Evolutionary conservation across 1,140 invertebrate genomes (phyloP), one percentile per base, ranked within the genome.

Genomic region (Drosophila asahinai): DNA sequence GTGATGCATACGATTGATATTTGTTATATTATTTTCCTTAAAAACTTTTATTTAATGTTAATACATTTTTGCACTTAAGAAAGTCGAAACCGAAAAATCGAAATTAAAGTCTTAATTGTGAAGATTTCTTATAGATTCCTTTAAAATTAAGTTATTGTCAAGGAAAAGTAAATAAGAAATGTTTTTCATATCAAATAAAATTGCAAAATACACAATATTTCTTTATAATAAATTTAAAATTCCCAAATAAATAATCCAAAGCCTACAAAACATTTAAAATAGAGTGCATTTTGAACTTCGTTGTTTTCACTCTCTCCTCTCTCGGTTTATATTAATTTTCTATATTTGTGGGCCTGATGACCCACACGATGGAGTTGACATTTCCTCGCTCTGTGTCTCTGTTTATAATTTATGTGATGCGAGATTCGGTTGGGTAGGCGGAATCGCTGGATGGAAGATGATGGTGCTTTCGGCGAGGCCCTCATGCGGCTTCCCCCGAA

Each of bases 321-420:
- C 19, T 22, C 11, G 2, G 5, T 47, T 48, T 36, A 36, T 48
- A 57, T 40, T 45, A 51, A 73, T 61, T 73, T 73, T 68, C 80
- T 83, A 79, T 70, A 83, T 80, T 79, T 83, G 71, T 71, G 66
- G 70, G 70, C 42, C 60, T 48, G 79, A 83, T 60, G 79, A 83
- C 81, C 81, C 81, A 83, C 81, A 77, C 81, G 81, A 71, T 64
- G 71, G 66, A 79, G 59, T 61, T 60, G 72, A 62, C 75, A 71
- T 70, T 81, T 74, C 52, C 49, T 57, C 54, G 36, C 36, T 68
- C 57, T 58, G 36, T 57, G 77, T 63, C 54, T 57, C 36, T 63
- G 76, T 57, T 70, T 79, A 73, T 79, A 80, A 80, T 80, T 80
- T 80, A 80, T 74, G 77, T 55, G 54, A 80, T 49, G 40, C 43